Evolutionary conservation across 2,888 invertebrate genomes (phyloP).

Genomic region (Sturmia bella): DNA sequence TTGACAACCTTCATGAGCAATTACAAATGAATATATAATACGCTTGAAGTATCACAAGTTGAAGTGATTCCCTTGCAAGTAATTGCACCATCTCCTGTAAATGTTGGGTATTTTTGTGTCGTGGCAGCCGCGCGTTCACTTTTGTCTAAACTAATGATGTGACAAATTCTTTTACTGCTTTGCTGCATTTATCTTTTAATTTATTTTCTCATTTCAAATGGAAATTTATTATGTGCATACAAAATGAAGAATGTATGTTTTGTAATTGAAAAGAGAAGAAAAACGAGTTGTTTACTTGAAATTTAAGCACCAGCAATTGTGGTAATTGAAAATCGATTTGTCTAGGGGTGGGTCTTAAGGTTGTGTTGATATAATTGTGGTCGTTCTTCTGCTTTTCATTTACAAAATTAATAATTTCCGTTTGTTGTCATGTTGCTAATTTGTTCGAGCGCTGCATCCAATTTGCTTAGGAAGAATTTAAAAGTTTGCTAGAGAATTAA

Average conservation of each 20-base stretch:
- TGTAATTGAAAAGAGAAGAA: conserved; percentile 6
- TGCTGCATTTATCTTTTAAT: conserved; percentile 1
- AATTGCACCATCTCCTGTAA: not conserved
- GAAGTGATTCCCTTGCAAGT: not conserved
- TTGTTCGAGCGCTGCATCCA: not conserved
- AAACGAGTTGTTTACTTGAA: conserved; percentile 16
- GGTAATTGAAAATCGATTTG: conserved; percentile 58
- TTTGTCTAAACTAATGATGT: conserved; percentile 41
- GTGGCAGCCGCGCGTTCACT: not conserved
- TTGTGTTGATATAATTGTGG: conserved; percentile 4
- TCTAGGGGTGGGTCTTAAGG: conserved; percentile 19
- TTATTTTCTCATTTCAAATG: conserved; percentile 12
- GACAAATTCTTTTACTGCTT: conserved; percentile 36
- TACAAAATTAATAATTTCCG: conserved; percentile 7
- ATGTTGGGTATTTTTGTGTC: not conserved
- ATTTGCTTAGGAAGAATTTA: not conserved
- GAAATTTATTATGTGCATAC: conserved; percentile 17
- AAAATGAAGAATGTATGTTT: conserved; percentile 28
- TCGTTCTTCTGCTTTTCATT: not conserved
- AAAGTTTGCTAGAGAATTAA: too few species aligned
- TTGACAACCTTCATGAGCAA: too few species aligned
- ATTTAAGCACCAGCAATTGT: conserved; percentile 50
- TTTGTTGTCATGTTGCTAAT: conserved; percentile 4
- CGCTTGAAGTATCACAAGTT: too few species aligned
- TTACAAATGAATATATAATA: too few species aligned